phyloP scores from a whole-genome alignment of 1,140 invertebrate species.

The Drosophila saltans region DNA sequence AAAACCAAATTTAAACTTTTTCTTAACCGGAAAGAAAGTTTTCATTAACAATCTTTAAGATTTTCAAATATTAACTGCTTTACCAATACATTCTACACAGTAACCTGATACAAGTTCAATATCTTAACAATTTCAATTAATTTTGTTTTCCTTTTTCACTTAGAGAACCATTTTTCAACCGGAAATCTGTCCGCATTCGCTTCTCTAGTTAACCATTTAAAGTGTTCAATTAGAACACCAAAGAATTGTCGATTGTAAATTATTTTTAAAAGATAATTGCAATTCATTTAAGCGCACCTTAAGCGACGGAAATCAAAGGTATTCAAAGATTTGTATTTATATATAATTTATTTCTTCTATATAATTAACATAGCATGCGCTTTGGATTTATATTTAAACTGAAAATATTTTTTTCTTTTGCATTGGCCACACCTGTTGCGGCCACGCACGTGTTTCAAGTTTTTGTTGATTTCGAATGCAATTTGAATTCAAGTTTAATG shows the following conservation, averaged over 20 bases:
- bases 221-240: conserved; percentile 37
- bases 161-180: conserved; percentile 20
- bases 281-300: conserved; percentile 19
- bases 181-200: conserved; percentile 34
- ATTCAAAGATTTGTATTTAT: conserved; percentile 21
- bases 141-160: not conserved
- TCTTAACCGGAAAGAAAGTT: too few species aligned
- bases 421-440: conserved; percentile 60
- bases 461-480: conserved; percentile 36
- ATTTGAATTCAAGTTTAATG: conserved; percentile 45
- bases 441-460: conserved; percentile 55
- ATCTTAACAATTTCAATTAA: conserved; percentile 1
- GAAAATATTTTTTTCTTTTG: conserved; percentile 13
- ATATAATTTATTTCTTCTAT: conserved; percentile 13
- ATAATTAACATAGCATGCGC: conserved; percentile 56
- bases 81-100: not conserved
- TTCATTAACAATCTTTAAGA: not conserved
- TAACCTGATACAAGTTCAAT: not conserved
- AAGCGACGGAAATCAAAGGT: conserved; percentile 46
- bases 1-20: too few species aligned
- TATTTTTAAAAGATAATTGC: conserved; percentile 39
- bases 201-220: conserved; percentile 14
- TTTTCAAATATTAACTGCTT: not conserved
- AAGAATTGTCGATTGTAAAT: conserved; percentile 17
- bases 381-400: conserved; percentile 62